Evolutionary conservation across 2,888 invertebrate genomes (phyloP).

Genomic region (Agrochola circellaris): DNA sequence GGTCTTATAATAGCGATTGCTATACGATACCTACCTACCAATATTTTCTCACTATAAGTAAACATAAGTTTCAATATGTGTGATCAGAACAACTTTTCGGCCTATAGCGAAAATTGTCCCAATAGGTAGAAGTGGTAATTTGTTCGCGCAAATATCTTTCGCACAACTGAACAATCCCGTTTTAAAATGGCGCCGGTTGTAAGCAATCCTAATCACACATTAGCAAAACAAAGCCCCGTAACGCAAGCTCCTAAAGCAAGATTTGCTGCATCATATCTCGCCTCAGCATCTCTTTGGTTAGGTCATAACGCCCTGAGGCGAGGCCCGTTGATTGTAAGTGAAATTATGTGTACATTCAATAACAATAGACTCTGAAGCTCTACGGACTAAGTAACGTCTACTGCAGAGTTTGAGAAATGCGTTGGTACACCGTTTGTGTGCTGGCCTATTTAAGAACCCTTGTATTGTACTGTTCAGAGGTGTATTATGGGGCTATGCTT

Average conservation of each 20-base stretch:
- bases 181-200: conserved; percentile 4
- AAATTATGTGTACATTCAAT: conserved; percentile 68
- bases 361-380: conserved; percentile 68
- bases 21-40: too few species aligned
- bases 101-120: not conserved
- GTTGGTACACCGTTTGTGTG: conserved; percentile 46
- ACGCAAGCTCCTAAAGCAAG: conserved; percentile 38
- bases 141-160: too few species aligned
- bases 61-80: not conserved
- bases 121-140: not conserved
- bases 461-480: conserved; percentile 5
- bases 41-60: not conserved
- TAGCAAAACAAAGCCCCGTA: conserved; percentile 55
- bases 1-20: not conserved
- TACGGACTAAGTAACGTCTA: conserved; percentile 62
- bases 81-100: not conserved
- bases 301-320: conserved; percentile 38
- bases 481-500: not conserved
- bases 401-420: conserved; percentile 55
- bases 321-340: conserved; percentile 56
- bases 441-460: not conserved
- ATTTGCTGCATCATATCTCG: conserved; percentile 61
- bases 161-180: not conserved
- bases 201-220: conserved; percentile 43
- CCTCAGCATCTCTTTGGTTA: conserved; percentile 51